Percentiles rank a stretch among this genome's conserved stretches.
Evolutionary conservation across 2,113 vertebrate species (phyloP).

Genomic region (Daubentonia madagascariensis): DNA sequence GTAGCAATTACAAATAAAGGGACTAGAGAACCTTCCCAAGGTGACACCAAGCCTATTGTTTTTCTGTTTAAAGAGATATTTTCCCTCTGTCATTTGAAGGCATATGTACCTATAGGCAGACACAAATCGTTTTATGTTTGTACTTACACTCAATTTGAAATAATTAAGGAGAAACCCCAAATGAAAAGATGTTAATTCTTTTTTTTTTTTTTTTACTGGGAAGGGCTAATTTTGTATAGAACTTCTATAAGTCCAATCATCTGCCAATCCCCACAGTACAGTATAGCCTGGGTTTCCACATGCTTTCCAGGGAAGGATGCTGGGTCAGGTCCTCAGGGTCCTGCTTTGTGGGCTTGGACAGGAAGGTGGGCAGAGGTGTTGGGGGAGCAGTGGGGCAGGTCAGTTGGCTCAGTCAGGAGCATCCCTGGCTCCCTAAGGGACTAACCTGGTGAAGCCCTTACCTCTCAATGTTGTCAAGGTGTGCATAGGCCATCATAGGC

Average conservation of each 20-base stretch:
- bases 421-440: not conserved
- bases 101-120: not conserved
- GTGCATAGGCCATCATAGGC: no score
- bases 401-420: not conserved
- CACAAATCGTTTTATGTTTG: not conserved
- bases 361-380: not conserved
- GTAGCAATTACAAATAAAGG: not conserved
- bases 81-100: not conserved
- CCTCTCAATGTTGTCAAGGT: not conserved
- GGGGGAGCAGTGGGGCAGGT: not conserved
- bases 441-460: not conserved
- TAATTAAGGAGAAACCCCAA: not conserved
- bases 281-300: not conserved
- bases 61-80: not conserved
- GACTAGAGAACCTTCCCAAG: not conserved
- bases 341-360: not conserved
- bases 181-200: not conserved
- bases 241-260: not conserved
- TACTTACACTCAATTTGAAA: not conserved
- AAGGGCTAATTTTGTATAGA: not conserved
- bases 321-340: not conserved
- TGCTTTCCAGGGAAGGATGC: not conserved
- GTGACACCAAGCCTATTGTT: not conserved
- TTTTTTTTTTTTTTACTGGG: not conserved
- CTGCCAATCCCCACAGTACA: not conserved